Base-by-base conservation (phyloP, 2,113 vertebrate species). In the Oostethus manadensis region DNA sequence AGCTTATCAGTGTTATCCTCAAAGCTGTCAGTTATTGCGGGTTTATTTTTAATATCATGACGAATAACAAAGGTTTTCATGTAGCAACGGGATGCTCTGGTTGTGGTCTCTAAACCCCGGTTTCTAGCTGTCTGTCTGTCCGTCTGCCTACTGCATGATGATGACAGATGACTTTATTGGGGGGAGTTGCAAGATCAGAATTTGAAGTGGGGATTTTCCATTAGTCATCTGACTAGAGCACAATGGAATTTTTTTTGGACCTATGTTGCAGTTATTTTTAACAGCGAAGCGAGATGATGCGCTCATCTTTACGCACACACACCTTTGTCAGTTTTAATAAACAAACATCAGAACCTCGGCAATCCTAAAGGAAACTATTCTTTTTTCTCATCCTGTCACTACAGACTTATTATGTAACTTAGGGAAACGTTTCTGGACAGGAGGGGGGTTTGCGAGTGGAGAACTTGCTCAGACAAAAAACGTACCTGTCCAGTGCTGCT, bases 111-210 rank as follows among this genome's bases (percentile, higher is more conserved):
- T 87, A 82, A 76, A 87, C 82, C 74, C 74, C 67, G 58, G 70
- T 86, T 88, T 88, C 86, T 81, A 72, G 73, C 83, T 84, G 81
- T 88, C 85, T 87, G 74, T 84, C 80, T 82, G 75, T 84, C 80
- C 81, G 75, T 72, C 85, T 81, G 78, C 71, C 82, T 63, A 65
- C 73, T 75, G 70, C 54, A 67, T 53, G 70, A 78, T 75, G 79
- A 86, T 84, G 82, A 88, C 81, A 26, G 82, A 88, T 89, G 68
- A 83, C 79, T 91, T 91, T 88, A 90, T 89, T 78, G 76, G 79
- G 68, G 51, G 76, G 80, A 76, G 80, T 70, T 74, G 77, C 72
- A 84, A 60, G 70, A 75, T 76, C 79, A 75, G 65, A 71, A 81
- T 70, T 81, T 64, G 65, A 54, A 83, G 65, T 64, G 42, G 83